These are phyloP conservation scores for Ptilorrhoa leucosticta DNA, from an alignment of 2,113 vertebrate genomes.

Conservation along the genomic window DNA sequence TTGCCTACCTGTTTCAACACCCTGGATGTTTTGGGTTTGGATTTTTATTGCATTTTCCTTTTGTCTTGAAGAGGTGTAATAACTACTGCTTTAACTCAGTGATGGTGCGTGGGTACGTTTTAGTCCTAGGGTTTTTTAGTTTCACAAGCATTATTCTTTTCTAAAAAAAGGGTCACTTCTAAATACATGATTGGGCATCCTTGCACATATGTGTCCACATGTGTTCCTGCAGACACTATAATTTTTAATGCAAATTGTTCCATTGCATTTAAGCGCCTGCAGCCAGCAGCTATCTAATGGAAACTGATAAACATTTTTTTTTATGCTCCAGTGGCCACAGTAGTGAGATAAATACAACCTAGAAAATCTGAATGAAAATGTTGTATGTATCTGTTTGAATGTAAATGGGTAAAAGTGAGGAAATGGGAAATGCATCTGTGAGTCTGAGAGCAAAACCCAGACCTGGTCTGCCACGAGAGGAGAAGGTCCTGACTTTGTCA, in stretches of 20 bases:
- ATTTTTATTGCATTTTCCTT: not conserved
- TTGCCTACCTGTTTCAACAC: not conserved
- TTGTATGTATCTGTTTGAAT: not conserved
- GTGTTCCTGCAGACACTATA: not conserved
- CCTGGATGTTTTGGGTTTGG: not conserved
- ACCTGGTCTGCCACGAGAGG: not conserved
- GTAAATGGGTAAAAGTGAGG: not conserved
- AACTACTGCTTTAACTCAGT: not conserved
- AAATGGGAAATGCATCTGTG: not conserved
- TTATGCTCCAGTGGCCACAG: not conserved
- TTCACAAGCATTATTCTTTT: not conserved
- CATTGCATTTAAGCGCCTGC: not conserved
- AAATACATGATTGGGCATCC: not conserved
- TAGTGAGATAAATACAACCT: not conserved
- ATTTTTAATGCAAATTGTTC: not conserved
- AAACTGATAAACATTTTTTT: not conserved
- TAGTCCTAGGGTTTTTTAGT: not conserved
- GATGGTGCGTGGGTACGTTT: not conserved
- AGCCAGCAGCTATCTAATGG: not conserved
- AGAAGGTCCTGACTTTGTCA: not conserved
- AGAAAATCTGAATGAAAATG: not conserved
- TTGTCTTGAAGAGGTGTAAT: not conserved
- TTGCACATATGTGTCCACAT: not conserved
- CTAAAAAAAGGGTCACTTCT: not conserved
- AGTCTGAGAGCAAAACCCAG: not conserved